A percentile compares a stretch with the other conserved stretches of the same genome.
Conservation (phyloP, 2,797 vertebrate species). For the Oceanodroma leucorhoa region DNA sequence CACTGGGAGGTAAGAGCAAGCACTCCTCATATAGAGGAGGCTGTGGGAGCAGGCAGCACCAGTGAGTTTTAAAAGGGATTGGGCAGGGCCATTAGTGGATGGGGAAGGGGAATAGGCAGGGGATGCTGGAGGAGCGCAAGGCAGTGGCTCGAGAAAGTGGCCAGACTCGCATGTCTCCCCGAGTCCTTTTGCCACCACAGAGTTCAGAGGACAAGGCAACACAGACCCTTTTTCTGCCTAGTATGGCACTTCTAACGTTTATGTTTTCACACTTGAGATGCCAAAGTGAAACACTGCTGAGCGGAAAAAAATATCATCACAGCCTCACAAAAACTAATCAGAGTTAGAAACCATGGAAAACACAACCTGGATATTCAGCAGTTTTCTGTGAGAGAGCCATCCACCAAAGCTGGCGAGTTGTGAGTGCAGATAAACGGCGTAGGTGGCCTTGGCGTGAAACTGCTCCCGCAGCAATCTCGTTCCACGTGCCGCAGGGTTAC, state of each 20-base stretch:
- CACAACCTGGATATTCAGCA: background rate
- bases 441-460: background rate
- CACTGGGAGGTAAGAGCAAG: background rate
- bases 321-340: background rate
- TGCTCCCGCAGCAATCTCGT: background rate
- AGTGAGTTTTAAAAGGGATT: background rate
- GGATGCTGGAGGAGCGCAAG: background rate
- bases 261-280: background rate
- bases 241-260: background rate
- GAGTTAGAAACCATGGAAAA: background rate
- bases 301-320: background rate
- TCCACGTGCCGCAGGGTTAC: accelerated
- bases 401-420: background rate
- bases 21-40: background rate
- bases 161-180: accelerated
- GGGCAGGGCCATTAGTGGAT: background rate
- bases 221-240: background rate
- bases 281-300: background rate
- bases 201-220: background rate
- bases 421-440: background rate
- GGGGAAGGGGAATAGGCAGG: background rate
- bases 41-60: background rate
- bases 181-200: background rate
- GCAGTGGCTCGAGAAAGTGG: background rate
- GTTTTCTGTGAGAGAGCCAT: background rate